phyloP scores from a whole-genome alignment of 2,113 vertebrate species.

The Macroglossus sobrinus region DNA sequence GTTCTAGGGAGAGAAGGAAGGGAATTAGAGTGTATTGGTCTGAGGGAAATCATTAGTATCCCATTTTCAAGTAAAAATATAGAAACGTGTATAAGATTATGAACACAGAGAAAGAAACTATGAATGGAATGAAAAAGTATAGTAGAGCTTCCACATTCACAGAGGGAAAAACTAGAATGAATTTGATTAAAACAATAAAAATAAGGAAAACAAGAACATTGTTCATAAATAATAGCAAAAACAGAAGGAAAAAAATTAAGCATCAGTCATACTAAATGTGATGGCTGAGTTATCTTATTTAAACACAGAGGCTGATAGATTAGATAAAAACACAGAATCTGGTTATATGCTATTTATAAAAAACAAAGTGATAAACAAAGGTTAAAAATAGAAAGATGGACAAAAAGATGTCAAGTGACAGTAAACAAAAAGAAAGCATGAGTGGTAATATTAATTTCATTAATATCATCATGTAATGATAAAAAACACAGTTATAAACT shows the following conservation, averaged over 20 bases:
- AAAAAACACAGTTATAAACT: not conserved
- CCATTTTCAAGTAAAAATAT: not conserved
- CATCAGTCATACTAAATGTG: not conserved
- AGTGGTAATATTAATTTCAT: not conserved
- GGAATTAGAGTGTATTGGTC: not conserved
- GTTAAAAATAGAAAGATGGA: not conserved
- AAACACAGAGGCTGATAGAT: not conserved
- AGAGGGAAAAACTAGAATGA: not conserved
- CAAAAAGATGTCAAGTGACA: not conserved
- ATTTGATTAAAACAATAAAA: conserved; percentile 7
- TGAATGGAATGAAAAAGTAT: not conserved
- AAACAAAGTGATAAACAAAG: not conserved
- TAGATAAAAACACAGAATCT: not conserved
- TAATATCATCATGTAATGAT: not conserved
- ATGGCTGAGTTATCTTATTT: not conserved
- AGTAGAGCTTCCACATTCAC: not conserved
- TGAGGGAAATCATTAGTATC: not conserved
- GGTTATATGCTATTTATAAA: not conserved
- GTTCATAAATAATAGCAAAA: conserved; percentile 1
- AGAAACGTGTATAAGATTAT: not conserved
- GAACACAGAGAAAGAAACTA: not conserved
- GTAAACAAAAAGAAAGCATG: not conserved
- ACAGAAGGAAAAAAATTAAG: not conserved
- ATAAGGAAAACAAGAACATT: conserved; percentile 9
- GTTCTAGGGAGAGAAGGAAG: not conserved